Base-by-base conservation (phyloP, 2,113 vertebrate species). In the Cynocephalus volans region DNA sequence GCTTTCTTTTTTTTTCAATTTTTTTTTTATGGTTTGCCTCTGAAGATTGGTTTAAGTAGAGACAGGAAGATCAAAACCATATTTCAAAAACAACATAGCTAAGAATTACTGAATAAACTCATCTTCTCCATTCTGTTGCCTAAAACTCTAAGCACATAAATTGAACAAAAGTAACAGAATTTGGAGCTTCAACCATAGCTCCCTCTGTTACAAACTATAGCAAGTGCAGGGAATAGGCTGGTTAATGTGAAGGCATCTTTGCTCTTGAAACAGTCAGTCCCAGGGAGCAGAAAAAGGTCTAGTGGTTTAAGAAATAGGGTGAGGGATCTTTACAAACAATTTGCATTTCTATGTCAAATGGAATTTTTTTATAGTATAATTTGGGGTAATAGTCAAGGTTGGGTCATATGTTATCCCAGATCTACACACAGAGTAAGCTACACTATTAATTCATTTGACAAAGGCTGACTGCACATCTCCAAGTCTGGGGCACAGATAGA, bases 41-140 rank as follows among this genome's bases (percentile, higher is more conserved):
- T 23, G 0, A 92, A 26, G 81, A 83, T 13, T 72, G 36, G 72
- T 89, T 60, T 89, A 87, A 69, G 50, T 31, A 64, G 11, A 91
- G 75, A 79, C 15, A 76, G 56, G 12, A 8, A 58, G 15, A 76
- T 95, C 48, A 92, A 70, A 93, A 89, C 50, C 62, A 5, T 67
- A 81, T 95, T 96, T 96, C 62, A 77, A 70, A 96, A 95, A 77
- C 72, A 93, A 62, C 56, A 41, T 13, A 19, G 58, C n/a, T 58
- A 88, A 93, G 31, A 72, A 88, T 62, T 80, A 56, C 89, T 50
- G 50, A 58, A 45, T 85, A 91, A 91, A 67, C 60, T 69, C 50
- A 86, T 50, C 76, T 18, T 41, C 31, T 67, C 69, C 65, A 73
- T 72, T 18, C 83, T 79, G 52, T 58, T 77, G 26, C 60, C 86